Base-by-base conservation (phyloP, 1,140 invertebrate species). In the Cryptotermes secundus region DNA sequence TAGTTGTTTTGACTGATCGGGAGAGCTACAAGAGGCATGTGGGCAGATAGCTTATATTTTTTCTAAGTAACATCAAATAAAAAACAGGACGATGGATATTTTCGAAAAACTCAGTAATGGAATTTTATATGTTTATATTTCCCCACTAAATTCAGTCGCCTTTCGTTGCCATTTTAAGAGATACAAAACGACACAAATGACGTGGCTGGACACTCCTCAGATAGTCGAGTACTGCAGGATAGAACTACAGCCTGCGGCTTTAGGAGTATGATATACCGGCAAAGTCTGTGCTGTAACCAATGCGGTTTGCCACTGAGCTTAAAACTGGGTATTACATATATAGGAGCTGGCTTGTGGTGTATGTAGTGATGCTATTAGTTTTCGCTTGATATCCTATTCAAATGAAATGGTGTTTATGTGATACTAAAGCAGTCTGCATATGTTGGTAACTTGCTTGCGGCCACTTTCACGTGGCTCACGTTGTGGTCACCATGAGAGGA, bases 381-480 rank as follows among this genome's bases (percentile, higher is more conserved):
- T 72, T 72, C 59, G 14, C 59, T 26, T 72, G 59, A 72, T 72
- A 72, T 72, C 59, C 59, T 72, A 72, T 72, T 72, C 59, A 72
- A 72, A 72, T 72, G 59, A 72, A 72, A 72, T 72, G 59, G 59
- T 72, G 26, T 72, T 72, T 72, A 72, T 72, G 31, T 31, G 59
- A 72, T 72, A 72, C 26, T 72, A 72, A 72, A 72, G 31, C 59
- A 72, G 59, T 3, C 59, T 72, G n/a, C n/a, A 31, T 72, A 31
- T 9, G 59, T 72, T 72, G 59, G 59, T 31, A 31, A 9, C 59
- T 72, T 2, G 26, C 59, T 6, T 72, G 59, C 26, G 59, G 59
- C n/a, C n/a, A 31, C 59, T 3, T 6, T 72, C 59, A 31, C n/a
- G 7, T 31, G 59, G 12, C 7, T 26, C 59, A n/a, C 59, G 16